Percentiles rank a stretch among this genome's conserved stretches.
These are phyloP conservation scores for Steinernema khuongi DNA, from an alignment of 1,140 invertebrate species.

Conservation along the genomic window DNA sequence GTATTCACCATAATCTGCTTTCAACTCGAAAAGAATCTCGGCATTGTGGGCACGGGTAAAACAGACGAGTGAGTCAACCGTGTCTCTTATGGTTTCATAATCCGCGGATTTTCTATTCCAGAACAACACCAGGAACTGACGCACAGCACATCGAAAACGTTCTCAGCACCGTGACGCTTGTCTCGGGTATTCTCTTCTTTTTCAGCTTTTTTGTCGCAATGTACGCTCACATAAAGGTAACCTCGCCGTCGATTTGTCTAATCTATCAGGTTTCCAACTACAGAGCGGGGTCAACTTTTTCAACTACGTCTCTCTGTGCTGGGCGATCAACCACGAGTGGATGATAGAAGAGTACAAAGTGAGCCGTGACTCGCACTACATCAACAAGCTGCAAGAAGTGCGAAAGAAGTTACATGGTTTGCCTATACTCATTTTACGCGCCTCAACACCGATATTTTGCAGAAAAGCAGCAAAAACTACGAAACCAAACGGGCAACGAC, in stretches of 20 bases:
- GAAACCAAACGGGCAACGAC: slow-evolving; percentile 6
- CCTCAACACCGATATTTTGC: background rate
- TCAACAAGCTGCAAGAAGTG: slow-evolving; percentile 34
- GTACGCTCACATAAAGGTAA: slow-evolving; percentile 65
- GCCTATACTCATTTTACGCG: background rate
- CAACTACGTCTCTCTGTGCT: slow-evolving; percentile 35
- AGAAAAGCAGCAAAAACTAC: slow-evolving; percentile 14
- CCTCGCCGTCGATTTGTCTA: slow-evolving; percentile 18
- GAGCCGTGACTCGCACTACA: slow-evolving; percentile 34
- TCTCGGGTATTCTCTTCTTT: slow-evolving; percentile 64
- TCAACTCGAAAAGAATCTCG: slow-evolving; percentile 31
- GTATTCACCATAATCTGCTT: slow-evolving; percentile 35
- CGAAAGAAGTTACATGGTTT: slow-evolving; percentile 33
- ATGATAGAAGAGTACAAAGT: slow-evolving; percentile 40
- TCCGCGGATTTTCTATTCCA: background rate
- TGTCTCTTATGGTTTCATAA: background rate
- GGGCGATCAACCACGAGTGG: slow-evolving; percentile 38
- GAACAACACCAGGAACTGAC: slow-evolving; percentile 14
- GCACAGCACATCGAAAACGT: slow-evolving; percentile 24
- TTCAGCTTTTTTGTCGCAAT: slow-evolving; percentile 65
- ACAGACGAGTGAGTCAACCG: background rate
- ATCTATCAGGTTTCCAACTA: slow-evolving; percentile 11
- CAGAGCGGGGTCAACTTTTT: slow-evolving; percentile 36
- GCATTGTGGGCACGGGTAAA: background rate
- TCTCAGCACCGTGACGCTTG: slow-evolving; percentile 59